Percentiles rank a stretch among this genome's conserved stretches.
Conservation (phyloP, 1,140 invertebrate species). For the Maconellicoccus hirsutus region DNA sequence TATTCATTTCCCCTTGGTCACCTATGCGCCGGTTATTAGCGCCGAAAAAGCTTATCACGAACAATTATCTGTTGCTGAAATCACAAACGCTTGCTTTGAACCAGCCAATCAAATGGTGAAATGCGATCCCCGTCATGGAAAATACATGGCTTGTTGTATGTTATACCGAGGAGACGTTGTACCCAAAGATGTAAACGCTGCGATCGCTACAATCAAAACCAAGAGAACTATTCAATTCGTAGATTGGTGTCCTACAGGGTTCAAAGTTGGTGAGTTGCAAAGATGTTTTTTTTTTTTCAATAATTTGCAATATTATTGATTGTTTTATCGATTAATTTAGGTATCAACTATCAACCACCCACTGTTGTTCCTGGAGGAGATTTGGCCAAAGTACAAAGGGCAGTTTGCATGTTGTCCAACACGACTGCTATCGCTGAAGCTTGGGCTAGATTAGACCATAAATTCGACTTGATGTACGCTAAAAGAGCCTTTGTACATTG, state of each 20-base stretch:
- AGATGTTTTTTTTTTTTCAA: slow-evolving; percentile 37
- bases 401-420: slow-evolving; percentile 77
- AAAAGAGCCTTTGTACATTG: slow-evolving; percentile 39
- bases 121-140: slow-evolving; percentile 64
- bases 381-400: slow-evolving; percentile 69
- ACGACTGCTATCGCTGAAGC: slow-evolving; percentile 78
- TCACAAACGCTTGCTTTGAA: slow-evolving; percentile 59
- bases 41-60: slow-evolving; percentile 52
- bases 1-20: slow-evolving; percentile 60
- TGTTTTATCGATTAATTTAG: not conserved
- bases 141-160: slow-evolving; percentile 81
- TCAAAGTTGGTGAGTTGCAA: slow-evolving; percentile 36
- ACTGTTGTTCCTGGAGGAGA: slow-evolving; percentile 69
- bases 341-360: slow-evolving; percentile 76
- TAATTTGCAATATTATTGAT: slow-evolving; percentile 31
- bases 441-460: slow-evolving; percentile 58
- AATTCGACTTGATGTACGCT: slow-evolving; percentile 51
- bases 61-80: slow-evolving; percentile 46
- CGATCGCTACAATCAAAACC: slow-evolving; percentile 58
- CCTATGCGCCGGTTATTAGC: slow-evolving; percentile 52
- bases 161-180: slow-evolving; percentile 59
- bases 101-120: slow-evolving; percentile 71
- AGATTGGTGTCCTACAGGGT: slow-evolving; percentile 52
- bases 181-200: slow-evolving; percentile 58
- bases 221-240: slow-evolving; percentile 50